Base-by-base conservation (phyloP, 2,113 vertebrate species). In the Lagenorhynchus albirostris region DNA sequence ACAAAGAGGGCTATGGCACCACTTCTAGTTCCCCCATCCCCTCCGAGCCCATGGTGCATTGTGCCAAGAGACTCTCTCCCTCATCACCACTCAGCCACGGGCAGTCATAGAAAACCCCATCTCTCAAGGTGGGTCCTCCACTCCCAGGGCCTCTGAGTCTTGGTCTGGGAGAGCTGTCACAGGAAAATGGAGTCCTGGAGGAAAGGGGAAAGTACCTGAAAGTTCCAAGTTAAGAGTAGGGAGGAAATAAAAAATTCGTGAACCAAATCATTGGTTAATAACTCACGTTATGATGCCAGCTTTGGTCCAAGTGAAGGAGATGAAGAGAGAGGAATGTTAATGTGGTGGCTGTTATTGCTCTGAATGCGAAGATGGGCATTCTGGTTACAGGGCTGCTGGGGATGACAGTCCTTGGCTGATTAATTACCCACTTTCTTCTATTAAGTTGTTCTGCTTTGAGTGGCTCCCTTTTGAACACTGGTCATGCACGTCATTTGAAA, bases 221-320 rank as follows among this genome's bases (percentile, higher is more conserved):
- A 93, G 89, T 76, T 96, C 44, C 85, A 97, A 97, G 77, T 62
- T 33, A 85, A 97, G 96, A 93, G 68, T 76, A 96, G 97, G 85
- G 79, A 98, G 84, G 60, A 96, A 96, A 98, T 97, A 93, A 97
- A 97, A 98, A 97, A 95, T 77, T 96, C 84, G 97, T 97, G 96
- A 92, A 77, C 55, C 84, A 95, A 94, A 96, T 97, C 84, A 98
- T 97, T 96, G 91, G 62, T 97, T 98, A 96, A 90, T 96, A 98
- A 97, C 77, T 91, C 65, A 8, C 44, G 58, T 94, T 93, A 63
- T 73, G 70, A 81, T 71, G 50, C 74, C 71, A 96, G 62, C 44
- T 91, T 84, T 33, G 18, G 44, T 68, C 38, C 50, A 89, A 74
- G 76, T 77, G 87, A 79, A 94, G 94, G 83, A 86, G 95, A 92